phyloP scores from a whole-genome alignment of 2,888 invertebrate genomes.

The Sthenelais limicola region DNA sequence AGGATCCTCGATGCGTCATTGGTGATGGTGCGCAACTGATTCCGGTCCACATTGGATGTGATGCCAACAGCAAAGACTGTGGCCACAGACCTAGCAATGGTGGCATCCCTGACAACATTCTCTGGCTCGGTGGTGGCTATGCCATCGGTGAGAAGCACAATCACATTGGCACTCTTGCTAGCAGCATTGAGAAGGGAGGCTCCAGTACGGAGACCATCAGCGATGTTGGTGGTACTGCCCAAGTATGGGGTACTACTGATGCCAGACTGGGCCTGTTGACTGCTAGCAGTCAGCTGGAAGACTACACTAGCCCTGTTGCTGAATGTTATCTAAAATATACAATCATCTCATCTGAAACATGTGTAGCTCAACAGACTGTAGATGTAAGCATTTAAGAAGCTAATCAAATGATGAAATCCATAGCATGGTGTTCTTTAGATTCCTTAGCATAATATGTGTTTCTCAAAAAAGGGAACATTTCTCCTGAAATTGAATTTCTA shows the following conservation, averaged over 20 bases:
- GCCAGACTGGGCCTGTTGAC: background rate
- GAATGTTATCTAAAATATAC: background rate
- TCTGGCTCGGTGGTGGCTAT: background rate
- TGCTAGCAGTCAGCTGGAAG: background rate
- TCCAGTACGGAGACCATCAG: background rate
- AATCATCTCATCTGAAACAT: no score
- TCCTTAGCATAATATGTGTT: no score
- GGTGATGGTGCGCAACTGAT: background rate
- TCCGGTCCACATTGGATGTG: background rate
- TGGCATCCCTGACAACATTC: background rate
- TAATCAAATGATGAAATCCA: no score
- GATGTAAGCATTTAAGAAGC: no score
- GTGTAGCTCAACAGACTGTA: no score
- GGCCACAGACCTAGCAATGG: background rate
- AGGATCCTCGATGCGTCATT: background rate
- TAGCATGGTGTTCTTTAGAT: no score
- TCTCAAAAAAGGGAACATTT: no score
- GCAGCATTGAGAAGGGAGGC: background rate
- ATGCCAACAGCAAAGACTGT: background rate
- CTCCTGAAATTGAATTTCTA: no score
- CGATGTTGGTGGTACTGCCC: slow-evolving; percentile 4
- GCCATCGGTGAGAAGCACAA: slow-evolving; percentile 17
- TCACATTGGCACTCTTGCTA: background rate
- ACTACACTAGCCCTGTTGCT: background rate
- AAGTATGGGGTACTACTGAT: background rate